Percentiles rank a stretch among this genome's conserved stretches.
phyloP scores from a whole-genome alignment of 2,797 vertebrate species.

The Crocidura indochinensis region DNA sequence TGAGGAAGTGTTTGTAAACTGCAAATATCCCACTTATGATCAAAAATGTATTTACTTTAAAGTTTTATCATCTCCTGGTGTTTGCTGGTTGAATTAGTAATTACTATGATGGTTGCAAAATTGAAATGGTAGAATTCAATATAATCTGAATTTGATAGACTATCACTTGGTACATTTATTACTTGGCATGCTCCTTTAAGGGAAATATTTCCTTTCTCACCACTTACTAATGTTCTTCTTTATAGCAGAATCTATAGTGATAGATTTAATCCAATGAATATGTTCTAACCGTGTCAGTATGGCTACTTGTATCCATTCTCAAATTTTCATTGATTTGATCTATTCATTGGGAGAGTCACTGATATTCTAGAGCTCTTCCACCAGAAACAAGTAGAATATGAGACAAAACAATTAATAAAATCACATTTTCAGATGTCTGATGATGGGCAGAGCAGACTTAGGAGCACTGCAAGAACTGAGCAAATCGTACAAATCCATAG shows the following conservation, averaged over 20 bases:
- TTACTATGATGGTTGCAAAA: neutral
- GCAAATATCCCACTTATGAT: neutral
- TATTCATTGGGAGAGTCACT: neutral
- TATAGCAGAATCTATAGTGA: neutral
- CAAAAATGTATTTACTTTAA: conserved; percentile 31
- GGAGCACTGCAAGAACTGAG: neutral
- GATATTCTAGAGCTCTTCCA: neutral
- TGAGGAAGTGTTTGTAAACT: neutral
- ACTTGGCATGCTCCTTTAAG: conserved; percentile 12
- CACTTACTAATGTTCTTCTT: conserved; percentile 16
- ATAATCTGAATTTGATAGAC: conserved; percentile 22
- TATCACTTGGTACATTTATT: neutral
- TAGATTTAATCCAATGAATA: neutral
- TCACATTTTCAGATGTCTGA: neutral
- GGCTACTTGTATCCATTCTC: neutral
- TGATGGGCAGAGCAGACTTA: neutral
- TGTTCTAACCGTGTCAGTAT: neutral
- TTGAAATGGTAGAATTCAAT: too few species aligned
- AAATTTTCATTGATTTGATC: neutral
- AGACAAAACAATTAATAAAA: neutral
- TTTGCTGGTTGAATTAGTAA: conserved; percentile 58
- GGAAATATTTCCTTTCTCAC: neutral
- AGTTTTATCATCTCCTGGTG: conserved; percentile 31
- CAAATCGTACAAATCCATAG: neutral
- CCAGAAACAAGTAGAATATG: neutral